phyloP scores from a whole-genome alignment of 2,888 invertebrate species.

The Ophonus ardosiacus region DNA sequence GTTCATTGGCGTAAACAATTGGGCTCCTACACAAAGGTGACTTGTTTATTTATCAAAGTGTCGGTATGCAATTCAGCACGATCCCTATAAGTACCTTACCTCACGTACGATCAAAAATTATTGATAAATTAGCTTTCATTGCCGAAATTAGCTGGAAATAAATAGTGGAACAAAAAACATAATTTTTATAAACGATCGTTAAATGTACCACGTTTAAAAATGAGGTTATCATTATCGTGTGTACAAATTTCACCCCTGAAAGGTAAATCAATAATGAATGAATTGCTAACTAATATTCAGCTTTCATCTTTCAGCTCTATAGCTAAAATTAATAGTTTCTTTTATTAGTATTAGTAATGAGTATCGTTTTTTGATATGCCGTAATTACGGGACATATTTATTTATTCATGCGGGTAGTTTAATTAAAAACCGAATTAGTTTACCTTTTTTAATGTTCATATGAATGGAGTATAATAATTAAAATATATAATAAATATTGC shows the following conservation, averaged over 20 bases:
- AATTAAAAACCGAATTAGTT: slow-evolving; percentile 30
- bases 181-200: no score
- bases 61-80: no score
- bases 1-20: no score
- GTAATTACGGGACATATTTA: slow-evolving; percentile 6
- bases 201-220: neutral
- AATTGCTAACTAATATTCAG: neutral
- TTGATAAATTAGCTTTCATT: no score
- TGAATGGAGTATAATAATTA: slow-evolving; percentile 15
- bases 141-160: no score
- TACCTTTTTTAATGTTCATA: neutral
- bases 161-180: no score
- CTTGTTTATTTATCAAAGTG: no score
- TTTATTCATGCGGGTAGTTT: slow-evolving; percentile 19
- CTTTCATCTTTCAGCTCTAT: neutral
- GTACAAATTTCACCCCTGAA: neutral
- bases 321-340: neutral
- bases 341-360: slow-evolving; percentile 23
- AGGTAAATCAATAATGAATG: neutral
- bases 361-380: neutral
- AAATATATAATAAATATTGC: slow-evolving; percentile 4
- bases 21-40: no score
- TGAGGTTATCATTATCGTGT: neutral
- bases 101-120: no score
- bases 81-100: no score